Percentiles rank a stretch among this genome's conserved stretches.
Evolutionary conservation across 1,140 invertebrate genomes (phyloP).

Genomic region (Chrysomallon squamiferum): DNA sequence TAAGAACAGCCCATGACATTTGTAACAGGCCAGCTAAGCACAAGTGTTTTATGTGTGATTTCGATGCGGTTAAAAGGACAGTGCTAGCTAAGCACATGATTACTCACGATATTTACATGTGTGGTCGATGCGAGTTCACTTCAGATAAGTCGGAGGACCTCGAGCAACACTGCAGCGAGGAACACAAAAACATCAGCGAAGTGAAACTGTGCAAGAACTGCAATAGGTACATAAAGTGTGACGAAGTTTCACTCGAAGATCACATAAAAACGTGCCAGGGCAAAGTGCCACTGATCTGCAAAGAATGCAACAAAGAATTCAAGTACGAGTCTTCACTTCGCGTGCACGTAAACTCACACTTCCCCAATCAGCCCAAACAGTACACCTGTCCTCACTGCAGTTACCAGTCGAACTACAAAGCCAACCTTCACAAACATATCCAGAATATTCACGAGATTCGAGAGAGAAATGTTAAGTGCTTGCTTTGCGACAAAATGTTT

Average conservation of each 20-base stretch:
- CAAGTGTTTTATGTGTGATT: constrained; percentile 45
- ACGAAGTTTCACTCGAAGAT: constrained; percentile 43
- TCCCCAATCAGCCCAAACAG: constrained; percentile 40
- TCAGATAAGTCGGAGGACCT: constrained; percentile 35
- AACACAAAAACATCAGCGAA: constrained; percentile 42
- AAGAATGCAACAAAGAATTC: constrained; percentile 53
- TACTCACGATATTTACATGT: constrained; percentile 46
- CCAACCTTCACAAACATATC: constrained; percentile 54
- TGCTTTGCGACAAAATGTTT: constrained; percentile 52
- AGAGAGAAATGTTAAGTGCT: constrained; percentile 37
- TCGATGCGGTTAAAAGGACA: constrained; percentile 39
- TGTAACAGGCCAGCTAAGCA: constrained; percentile 20
- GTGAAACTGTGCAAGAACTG: constrained; percentile 54
- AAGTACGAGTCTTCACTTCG: constrained; percentile 53
- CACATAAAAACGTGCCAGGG: constrained; percentile 49
- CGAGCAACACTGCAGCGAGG: constrained; percentile 35
- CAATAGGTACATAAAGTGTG: constrained; percentile 46
- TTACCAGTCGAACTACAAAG: constrained; percentile 51
- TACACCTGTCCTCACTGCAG: constrained; percentile 45
- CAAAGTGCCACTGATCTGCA: constrained; percentile 45
- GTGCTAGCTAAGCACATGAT: constrained; percentile 43
- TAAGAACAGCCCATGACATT: constrained; percentile 27
- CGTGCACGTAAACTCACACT: constrained; percentile 42
- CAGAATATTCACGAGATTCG: constrained; percentile 45
- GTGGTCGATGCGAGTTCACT: constrained; percentile 46